Percentiles rank a stretch among this genome's conserved stretches.
Conservation (phyloP, 2,888 invertebrate species). For the Elaeidobius kamerunicus region DNA sequence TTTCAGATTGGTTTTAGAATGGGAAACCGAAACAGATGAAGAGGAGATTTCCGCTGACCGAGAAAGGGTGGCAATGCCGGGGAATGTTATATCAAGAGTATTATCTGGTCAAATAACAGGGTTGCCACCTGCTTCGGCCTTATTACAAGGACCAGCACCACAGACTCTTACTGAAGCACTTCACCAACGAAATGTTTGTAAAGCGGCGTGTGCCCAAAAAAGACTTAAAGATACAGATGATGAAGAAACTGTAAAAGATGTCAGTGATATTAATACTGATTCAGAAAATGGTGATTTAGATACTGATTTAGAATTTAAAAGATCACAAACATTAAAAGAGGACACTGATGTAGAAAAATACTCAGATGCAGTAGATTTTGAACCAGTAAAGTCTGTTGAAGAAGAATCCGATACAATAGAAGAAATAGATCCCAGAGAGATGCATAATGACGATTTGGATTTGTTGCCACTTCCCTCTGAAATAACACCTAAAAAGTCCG, state of each 20-base stretch:
- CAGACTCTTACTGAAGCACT: slow-evolving; percentile 25
- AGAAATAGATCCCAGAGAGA: neutral
- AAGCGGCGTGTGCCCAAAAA: slow-evolving; percentile 10
- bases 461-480: no score
- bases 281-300: slow-evolving; percentile 17
- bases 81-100: slow-evolving; percentile 28
- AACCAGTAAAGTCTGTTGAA: neutral
- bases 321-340: neutral
- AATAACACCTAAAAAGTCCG: no score
- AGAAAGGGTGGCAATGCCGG: slow-evolving; percentile 4
- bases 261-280: slow-evolving; percentile 25
- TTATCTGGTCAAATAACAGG: slow-evolving; percentile 31
- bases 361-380: no score
- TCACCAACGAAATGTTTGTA: slow-evolving; percentile 17
- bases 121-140: slow-evolving; percentile 5
- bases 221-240: neutral
- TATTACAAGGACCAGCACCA: slow-evolving; percentile 13
- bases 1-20: slow-evolving; percentile 13
- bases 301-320: neutral
- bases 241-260: slow-evolving; percentile 22
- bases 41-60: slow-evolving; percentile 6
- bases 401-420: neutral
- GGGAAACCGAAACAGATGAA: slow-evolving; percentile 15
- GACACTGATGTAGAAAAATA: no score
- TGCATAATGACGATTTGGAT: no score